Percentiles rank a stretch among this genome's conserved stretches.
phyloP scores from a whole-genome alignment of 2,113 vertebrate genomes.

The Urocitellus parryii region DNA sequence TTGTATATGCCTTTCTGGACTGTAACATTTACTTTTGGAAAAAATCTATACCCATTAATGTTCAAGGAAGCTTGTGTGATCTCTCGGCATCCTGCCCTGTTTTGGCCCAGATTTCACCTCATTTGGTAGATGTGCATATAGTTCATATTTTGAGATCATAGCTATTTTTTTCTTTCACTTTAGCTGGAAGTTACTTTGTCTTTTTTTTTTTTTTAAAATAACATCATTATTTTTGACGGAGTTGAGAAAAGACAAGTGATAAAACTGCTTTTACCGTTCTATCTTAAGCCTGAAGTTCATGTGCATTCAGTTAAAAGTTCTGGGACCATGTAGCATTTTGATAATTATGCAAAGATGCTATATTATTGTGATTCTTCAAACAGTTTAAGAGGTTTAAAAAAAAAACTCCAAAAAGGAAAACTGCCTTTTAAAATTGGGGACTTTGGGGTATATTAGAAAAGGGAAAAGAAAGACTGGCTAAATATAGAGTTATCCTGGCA shows the following conservation, averaged over 20 bases:
- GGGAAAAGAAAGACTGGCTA: neutral
- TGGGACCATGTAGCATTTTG: neutral
- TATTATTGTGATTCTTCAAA: conserved; percentile 34
- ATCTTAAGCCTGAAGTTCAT: neutral
- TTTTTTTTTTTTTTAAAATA: neutral
- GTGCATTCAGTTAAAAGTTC: neutral
- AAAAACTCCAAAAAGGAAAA: neutral
- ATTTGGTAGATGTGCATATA: neutral
- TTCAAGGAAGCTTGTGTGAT: neutral
- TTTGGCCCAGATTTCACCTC: neutral
- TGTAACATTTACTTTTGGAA: conserved; percentile 59
- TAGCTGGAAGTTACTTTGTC: neutral
- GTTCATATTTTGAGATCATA: conserved; percentile 18
- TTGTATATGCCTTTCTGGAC: conserved; percentile 16
- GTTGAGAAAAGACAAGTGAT: neutral
- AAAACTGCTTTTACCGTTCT: neutral
- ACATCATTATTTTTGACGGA: neutral
- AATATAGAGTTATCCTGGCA: neutral
- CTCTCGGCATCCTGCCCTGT: neutral
- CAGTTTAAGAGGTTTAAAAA: neutral
- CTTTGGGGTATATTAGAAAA: neutral
- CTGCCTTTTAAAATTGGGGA: neutral
- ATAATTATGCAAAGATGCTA: neutral
- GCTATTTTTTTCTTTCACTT: neutral
- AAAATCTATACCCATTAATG: conserved; percentile 23